Evolutionary conservation across 2,797 vertebrate genomes (phyloP).

Genomic region (Oreochromis mossambicus): DNA sequence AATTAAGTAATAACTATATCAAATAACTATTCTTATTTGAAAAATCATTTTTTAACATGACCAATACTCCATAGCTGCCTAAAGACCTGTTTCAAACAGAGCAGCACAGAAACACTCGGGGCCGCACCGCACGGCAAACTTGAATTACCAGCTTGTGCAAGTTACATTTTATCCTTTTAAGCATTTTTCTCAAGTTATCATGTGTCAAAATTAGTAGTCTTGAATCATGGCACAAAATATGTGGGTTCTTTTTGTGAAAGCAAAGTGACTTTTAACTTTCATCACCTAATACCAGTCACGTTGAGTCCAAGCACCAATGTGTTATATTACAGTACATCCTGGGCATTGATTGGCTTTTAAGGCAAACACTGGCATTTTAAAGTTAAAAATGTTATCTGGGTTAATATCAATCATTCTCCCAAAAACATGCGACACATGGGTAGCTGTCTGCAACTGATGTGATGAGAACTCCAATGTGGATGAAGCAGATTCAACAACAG

Average conservation of each 20-base stretch:
- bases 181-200: neutral
- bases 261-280: neutral
- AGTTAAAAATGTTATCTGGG: neutral
- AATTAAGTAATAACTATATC: neutral
- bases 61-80: neutral
- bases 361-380: neutral
- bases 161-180: neutral
- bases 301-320: neutral
- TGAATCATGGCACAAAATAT: neutral
- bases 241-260: neutral
- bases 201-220: neutral
- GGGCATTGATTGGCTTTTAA: neutral
- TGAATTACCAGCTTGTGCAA: neutral
- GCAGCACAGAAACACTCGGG: neutral
- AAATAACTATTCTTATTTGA: neutral
- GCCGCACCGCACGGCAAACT: neutral
- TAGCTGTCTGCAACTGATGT: neutral
- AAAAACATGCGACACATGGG: neutral
- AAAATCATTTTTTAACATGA: neutral
- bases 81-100: neutral
- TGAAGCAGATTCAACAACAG: neutral
- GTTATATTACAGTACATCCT: fast-evolving
- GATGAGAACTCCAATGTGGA: neutral
- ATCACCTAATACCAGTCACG: fast-evolving
- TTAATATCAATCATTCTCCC: neutral